Evolutionary conservation across 2,888 invertebrate genomes (phyloP).

Genomic region (Arrhopalites spinosus): DNA sequence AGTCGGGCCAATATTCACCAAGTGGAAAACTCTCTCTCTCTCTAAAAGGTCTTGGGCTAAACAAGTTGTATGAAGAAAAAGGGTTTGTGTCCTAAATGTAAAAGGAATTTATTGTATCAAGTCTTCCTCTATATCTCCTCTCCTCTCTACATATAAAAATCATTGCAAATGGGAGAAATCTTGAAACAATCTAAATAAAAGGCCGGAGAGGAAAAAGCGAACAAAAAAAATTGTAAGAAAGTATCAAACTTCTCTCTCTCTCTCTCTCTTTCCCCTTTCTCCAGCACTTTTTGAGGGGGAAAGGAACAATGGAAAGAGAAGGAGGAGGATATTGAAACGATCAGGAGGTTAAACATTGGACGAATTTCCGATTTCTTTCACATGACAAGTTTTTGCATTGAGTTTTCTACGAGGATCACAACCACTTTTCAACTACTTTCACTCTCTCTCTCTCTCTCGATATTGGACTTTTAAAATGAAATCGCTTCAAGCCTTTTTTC

Average conservation of each 20-base stretch:
- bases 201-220: not conserved
- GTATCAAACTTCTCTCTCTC: not conserved
- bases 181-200: conserved; percentile 32
- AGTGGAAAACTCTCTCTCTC: not conserved
- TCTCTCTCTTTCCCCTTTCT: not conserved
- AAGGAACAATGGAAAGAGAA: not conserved
- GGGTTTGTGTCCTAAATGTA: not conserved
- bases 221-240: no score
- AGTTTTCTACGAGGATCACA: not conserved
- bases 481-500: conserved; percentile 8
- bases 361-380: conserved; percentile 26
- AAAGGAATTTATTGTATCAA: conserved; percentile 14
- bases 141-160: conserved; percentile 7
- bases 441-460: not conserved
- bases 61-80: conserved; percentile 9
- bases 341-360: conserved; percentile 24
- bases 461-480: conserved; percentile 29
- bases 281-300: not conserved
- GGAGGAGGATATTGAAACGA: conserved; percentile 20
- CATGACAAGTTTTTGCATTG: conserved; percentile 21
- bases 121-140: not conserved
- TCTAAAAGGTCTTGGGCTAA: conserved; percentile 10
- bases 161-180: conserved; percentile 28
- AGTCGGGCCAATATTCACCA: not conserved
- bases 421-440: not conserved